Base-by-base conservation (phyloP, 2,797 vertebrate genomes). In the Coracias cyanogaster region DNA sequence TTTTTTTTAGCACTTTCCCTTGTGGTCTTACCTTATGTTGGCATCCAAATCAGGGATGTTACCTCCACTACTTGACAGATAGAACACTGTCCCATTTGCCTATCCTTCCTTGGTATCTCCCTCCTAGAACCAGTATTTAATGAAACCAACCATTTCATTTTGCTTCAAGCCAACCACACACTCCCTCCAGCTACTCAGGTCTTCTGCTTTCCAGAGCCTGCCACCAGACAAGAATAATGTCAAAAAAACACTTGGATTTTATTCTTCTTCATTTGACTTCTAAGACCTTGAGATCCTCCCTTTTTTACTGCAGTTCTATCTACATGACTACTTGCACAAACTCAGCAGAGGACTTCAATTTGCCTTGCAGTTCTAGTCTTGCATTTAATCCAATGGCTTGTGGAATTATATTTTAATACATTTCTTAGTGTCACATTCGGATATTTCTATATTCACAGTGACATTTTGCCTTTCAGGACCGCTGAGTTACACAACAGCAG, bases 71-170 rank as follows among this genome's bases (percentile, higher is more conserved):
- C 31, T 39, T 66, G 31, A 41, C 31, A 78, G 51, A 65, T 6
- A 21, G 0, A 78, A 51, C 19, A 10, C 0, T 57, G 24, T 3
- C 35, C 31, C 39, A 31, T 49, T 67, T 54, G 25, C 48, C n/a
- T 20, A 21, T 25, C 20, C 12, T 15, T 71, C 22, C 35, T 41
- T 66, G 21, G 20, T 21, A 24, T 19, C 12, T 18, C 15, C 7
- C 12, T 70, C n/a, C 55, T 49, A 57, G 52, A 79, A 58, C 7
- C 31, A 46, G 10, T 22, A 51, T 54, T 65, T 62, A 37, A 45
- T 28, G 18, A 73, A 73, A 70, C 61, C 5, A 48, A 39, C 3
- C 3, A 8, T 9, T 57, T 48, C 2, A 29, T 26, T 49, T 65
- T 72, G 55, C 37, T 89, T 86, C 81, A 70, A 51, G 35, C 3